Evolutionary conservation across 2,888 invertebrate genomes (phyloP).

Genomic region (Pachycephus smyrnensis): DNA sequence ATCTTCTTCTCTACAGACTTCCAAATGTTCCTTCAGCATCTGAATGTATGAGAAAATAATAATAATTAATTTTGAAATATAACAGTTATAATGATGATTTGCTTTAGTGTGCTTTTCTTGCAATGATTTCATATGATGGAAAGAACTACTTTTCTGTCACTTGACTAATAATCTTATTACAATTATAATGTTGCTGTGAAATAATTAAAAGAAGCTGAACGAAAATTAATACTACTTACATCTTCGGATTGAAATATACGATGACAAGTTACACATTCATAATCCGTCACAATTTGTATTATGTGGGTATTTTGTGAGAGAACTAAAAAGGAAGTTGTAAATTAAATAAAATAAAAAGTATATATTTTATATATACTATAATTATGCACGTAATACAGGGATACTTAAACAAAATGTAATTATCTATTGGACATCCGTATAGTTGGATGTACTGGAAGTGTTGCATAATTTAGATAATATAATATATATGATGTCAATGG

Average conservation of each 20-base stretch:
- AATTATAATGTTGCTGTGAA: neutral
- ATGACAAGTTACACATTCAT: conserved; percentile 61
- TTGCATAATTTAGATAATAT: neutral
- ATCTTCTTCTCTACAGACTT: conserved; percentile 62
- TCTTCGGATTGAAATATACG: conserved; percentile 57
- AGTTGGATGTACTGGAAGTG: neutral
- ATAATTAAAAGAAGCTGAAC: neutral
- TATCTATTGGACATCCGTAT: neutral
- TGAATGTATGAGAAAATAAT: conserved; percentile 19
- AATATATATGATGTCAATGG: neutral
- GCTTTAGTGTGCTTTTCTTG: neutral
- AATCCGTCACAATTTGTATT: conserved; percentile 55
- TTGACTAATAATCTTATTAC: neutral
- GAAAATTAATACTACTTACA: conserved; percentile 40
- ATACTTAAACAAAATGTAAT: neutral
- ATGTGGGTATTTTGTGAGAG: conserved; percentile 49
- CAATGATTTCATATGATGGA: neutral
- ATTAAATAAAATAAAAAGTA: conserved; percentile 21
- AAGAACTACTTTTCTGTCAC: neutral
- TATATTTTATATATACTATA: conserved; percentile 8
- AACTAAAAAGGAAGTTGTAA: conserved; percentile 35
- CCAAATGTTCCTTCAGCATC: conserved; percentile 60
- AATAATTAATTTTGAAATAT: neutral
- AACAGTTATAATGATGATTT: neutral
- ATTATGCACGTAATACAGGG: conserved; percentile 3